Base-by-base conservation (phyloP, 2,113 vertebrate species). In the Platichthys stellatus region DNA sequence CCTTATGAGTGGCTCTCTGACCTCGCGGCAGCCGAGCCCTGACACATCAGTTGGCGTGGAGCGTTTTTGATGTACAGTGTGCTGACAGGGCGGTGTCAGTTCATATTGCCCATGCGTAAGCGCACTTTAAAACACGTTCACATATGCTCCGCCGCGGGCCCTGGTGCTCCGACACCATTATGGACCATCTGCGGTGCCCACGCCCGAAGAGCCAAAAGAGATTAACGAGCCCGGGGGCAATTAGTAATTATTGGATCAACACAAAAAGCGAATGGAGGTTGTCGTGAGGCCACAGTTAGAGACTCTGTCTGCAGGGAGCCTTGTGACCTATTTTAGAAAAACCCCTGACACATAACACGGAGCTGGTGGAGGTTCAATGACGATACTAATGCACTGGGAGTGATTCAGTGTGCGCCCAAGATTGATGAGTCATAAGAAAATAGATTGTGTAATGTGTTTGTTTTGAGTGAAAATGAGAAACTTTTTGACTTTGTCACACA, bases 201-300 rank as follows among this genome's bases (percentile, higher is more conserved):
- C 20, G 5, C 23, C 31, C 45, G 28, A 68, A 72, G 56, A 70
- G 69, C 61, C 57, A 75, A 4, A 54, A 60, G 69, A 74, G 66
- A 80, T 58, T 51, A 72, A 72, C 66, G 69, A 12, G n/a, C 63
- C 24, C 20, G 11, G 26, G 26, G 68, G 69, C 63, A 66, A 59
- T 71, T 73, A 65, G 45, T 81, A 87, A 86, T 88, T 82, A 89
- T 86, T 63, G 73, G 62, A 82, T 83, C 54, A 76, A 79, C 51
- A 65, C 70, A 77, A 7, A 66, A 84, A 58, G 31, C 26, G 45
- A 63, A 60, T 79, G 60, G 60, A 66, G 54, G 63, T 77, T 65
- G 68, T 73, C 61, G 31, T 51, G 18, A 71, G 75, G 64, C 58
- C 26, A 17, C 68, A 38, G 26, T 72, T 8, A 15, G 35, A 51